These are phyloP conservation scores for Eueides isabella DNA, from an alignment of 1,140 invertebrate species.

Conservation along the genomic window DNA sequence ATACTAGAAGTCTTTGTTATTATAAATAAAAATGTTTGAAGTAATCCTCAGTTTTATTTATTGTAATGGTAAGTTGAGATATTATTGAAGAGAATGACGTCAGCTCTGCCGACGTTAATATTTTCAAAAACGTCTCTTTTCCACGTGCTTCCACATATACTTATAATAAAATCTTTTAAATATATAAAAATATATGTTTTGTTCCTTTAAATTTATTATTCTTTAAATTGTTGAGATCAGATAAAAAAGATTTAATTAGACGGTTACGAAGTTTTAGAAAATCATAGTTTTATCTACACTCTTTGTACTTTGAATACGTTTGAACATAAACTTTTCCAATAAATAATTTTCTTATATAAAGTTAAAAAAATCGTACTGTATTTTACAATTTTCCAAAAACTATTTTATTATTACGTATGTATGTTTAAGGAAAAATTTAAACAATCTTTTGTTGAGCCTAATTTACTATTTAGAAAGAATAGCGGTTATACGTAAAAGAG, in stretches of 20 bases:
- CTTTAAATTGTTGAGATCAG: background rate
- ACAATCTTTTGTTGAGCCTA: background rate
- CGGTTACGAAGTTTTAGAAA: background rate
- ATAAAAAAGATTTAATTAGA: slow-evolving; percentile 3
- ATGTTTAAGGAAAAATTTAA: background rate
- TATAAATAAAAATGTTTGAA: too few species aligned
- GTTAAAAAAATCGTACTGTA: background rate
- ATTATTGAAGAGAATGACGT: too few species aligned
- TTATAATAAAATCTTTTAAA: background rate
- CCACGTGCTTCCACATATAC: too few species aligned
- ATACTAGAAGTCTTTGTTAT: too few species aligned
- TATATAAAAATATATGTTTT: background rate
- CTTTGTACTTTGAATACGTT: too few species aligned
- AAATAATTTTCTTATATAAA: too few species aligned
- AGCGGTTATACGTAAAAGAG: background rate
- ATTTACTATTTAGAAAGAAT: background rate
- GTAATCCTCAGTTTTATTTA: too few species aligned
- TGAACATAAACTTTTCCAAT: too few species aligned
- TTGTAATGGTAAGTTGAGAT: too few species aligned
- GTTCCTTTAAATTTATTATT: background rate
- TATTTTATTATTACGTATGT: too few species aligned
- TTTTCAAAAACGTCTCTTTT: too few species aligned
- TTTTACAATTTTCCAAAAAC: background rate
- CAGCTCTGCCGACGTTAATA: too few species aligned
- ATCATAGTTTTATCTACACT: background rate